A percentile compares a stretch with the other conserved stretches of the same genome.
phyloP scores from a whole-genome alignment of 1,140 invertebrate species.

The Scaptomyza montana region DNA sequence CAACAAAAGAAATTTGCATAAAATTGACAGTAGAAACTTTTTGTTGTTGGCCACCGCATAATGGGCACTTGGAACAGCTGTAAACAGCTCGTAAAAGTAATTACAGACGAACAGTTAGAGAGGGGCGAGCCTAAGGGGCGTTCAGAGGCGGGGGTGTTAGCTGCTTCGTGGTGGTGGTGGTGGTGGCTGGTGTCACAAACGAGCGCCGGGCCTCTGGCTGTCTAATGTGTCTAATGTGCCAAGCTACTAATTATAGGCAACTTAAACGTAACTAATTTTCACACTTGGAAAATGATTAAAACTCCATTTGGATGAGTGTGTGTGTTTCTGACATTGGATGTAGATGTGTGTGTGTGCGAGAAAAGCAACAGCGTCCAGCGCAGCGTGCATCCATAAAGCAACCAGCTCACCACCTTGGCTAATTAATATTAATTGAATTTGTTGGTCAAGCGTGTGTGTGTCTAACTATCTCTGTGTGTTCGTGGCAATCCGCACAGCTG shows the following conservation, averaged over 20 bases:
- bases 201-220: constrained; percentile 24
- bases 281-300: constrained; percentile 83
- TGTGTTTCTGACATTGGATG: constrained; percentile 5
- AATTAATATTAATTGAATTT: constrained; percentile 83
- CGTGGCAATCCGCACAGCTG: constrained; percentile 72
- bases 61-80: constrained; percentile 80
- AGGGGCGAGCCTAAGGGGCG: constrained; percentile 1
- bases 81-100: constrained; percentile 83
- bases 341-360: constrained; percentile 9
- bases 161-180: not conserved
- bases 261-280: constrained; percentile 82
- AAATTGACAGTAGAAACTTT: constrained; percentile 73
- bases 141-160: constrained; percentile 11
- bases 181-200: constrained; percentile 47
- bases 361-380: constrained; percentile 62
- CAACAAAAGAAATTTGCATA: constrained; percentile 78
- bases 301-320: constrained; percentile 67
- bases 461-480: constrained; percentile 20
- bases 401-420: constrained; percentile 73
- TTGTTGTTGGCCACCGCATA: constrained; percentile 59
- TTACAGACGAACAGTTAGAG: constrained; percentile 44
- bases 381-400: constrained; percentile 47
- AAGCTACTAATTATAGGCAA: constrained; percentile 73
- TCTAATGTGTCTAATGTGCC: constrained; percentile 34
- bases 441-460: constrained; percentile 41